Conservation (phyloP, 1,140 invertebrate species). For the Diploscapter pachys region DNA sequence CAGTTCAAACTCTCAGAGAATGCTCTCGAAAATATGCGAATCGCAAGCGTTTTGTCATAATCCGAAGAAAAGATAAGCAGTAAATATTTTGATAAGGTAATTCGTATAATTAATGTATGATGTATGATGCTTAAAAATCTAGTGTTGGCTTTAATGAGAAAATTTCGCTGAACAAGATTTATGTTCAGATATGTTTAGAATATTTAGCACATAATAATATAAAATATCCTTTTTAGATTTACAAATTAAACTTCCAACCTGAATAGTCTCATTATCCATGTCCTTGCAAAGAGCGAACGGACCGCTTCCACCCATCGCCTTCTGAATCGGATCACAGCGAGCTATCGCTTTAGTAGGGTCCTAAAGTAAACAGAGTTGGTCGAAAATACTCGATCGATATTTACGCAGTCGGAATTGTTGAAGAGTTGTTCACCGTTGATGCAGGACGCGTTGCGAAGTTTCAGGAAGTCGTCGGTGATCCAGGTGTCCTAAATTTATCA, state of each 20-base stretch:
- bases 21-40: too few relatives aligned
- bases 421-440: conserved; percentile 27
- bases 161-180: too few relatives aligned
- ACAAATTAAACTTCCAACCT: not conserved
- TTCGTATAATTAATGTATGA: too few relatives aligned
- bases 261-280: conserved; percentile 31
- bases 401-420: conserved; percentile 30
- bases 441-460: conserved; percentile 23
- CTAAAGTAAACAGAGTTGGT: conserved; percentile 7
- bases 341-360: conserved; percentile 8
- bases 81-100: too few relatives aligned
- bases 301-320: conserved; percentile 28
- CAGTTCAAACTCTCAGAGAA: too few relatives aligned
- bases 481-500: conserved; percentile 27
- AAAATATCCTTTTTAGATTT: too few relatives aligned
- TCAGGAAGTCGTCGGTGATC: conserved; percentile 30
- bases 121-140: too few relatives aligned
- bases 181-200: too few relatives aligned
- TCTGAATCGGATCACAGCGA: conserved; percentile 27
- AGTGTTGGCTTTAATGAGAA: too few relatives aligned
- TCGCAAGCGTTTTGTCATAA: too few relatives aligned
- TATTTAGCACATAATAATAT: too few relatives aligned
- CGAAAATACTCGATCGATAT: conserved; percentile 11
- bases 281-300: conserved; percentile 31
- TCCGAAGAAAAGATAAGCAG: too few relatives aligned